These are phyloP conservation scores for Philereme transversata DNA, from an alignment of 2,888 invertebrate species.

Conservation along the genomic window DNA sequence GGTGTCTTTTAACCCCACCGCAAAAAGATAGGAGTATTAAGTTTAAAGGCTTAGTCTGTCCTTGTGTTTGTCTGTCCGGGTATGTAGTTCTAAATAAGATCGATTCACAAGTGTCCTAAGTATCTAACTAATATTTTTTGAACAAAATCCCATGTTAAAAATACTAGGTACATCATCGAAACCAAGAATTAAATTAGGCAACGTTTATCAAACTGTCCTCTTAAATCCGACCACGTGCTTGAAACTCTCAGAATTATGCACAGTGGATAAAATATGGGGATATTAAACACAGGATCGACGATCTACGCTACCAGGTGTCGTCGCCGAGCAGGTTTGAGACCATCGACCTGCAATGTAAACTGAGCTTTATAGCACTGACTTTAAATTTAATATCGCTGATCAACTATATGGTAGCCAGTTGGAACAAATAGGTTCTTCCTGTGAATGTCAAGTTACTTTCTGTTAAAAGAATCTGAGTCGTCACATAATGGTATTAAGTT, in stretches of 20 bases:
- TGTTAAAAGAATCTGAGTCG: too few relatives aligned
- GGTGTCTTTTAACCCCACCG: too few relatives aligned
- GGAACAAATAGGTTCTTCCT: background rate
- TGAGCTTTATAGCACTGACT: conserved; percentile 1
- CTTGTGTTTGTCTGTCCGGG: too few relatives aligned
- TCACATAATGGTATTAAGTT: too few relatives aligned
- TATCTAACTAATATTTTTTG: too few relatives aligned
- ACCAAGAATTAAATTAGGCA: conserved; percentile 28
- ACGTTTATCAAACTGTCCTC: conserved; percentile 33
- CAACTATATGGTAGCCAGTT: background rate
- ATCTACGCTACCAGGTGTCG: conserved; percentile 40
- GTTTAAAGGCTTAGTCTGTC: too few relatives aligned
- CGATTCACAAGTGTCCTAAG: too few relatives aligned
- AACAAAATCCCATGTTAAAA: background rate
- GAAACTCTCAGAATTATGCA: conserved; percentile 41
- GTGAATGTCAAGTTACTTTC: background rate
- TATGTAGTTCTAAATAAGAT: too few relatives aligned
- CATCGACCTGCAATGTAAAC: conserved; percentile 7
- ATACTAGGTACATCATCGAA: background rate
- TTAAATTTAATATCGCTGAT: background rate
- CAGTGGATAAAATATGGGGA: conserved; percentile 42
- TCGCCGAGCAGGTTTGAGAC: conserved; percentile 7
- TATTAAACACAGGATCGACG: conserved; percentile 40
- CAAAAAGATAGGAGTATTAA: too few relatives aligned
- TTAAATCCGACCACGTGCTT: conserved; percentile 33